Base-by-base conservation (phyloP, 1,140 invertebrate genomes). In the Pomacea maculata region DNA sequence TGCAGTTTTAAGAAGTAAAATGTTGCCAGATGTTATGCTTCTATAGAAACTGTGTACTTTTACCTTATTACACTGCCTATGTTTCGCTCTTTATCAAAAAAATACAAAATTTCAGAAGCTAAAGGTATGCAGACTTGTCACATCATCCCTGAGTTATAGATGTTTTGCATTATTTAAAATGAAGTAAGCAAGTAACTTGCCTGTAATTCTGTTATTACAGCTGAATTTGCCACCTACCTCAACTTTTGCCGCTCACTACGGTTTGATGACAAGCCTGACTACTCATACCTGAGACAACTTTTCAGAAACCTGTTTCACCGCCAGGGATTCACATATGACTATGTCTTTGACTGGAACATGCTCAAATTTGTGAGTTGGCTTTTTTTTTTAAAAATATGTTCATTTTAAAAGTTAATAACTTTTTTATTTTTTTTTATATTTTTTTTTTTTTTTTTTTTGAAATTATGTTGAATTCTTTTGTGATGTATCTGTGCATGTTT, bases 341-440 rank as follows among this genome's bases (percentile, higher is more conserved):
- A 94, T 88, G 92, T 94, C 21, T 94, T 94, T 88, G 93, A 94
- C 82, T 94, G 93, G 93, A 94, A 94, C 86, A 91, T 93, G 89
- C 87, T 94, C 72, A 94, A 93, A 89, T 91, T 92, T 88, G 91
- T 91, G 88, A 90, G 89, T 88, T 57, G 9, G 55, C 55, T 14
- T 57, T 9, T 57, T 57, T 57, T 57, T 57, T 57, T n/a, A n/a
- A n/a, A 57, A 57, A 57, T 57, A 57, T 57, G 9, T 57, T 14
- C 14, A 57, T 57, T 57, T 9, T 25, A 57, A 57, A 57, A 57
- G 14, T 57, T 14, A 57, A 14, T 57, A 57, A 14, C 14, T 57
- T 57, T 57, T 57, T 25, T 1, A 57, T 9, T 61, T 61, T 17
- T 0, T 61, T 61, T 61, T 61, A 0, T 61, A 3, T 14, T 61